Base-by-base conservation (phyloP, 2,113 vertebrate species). In the Australoheros scitulus region DNA sequence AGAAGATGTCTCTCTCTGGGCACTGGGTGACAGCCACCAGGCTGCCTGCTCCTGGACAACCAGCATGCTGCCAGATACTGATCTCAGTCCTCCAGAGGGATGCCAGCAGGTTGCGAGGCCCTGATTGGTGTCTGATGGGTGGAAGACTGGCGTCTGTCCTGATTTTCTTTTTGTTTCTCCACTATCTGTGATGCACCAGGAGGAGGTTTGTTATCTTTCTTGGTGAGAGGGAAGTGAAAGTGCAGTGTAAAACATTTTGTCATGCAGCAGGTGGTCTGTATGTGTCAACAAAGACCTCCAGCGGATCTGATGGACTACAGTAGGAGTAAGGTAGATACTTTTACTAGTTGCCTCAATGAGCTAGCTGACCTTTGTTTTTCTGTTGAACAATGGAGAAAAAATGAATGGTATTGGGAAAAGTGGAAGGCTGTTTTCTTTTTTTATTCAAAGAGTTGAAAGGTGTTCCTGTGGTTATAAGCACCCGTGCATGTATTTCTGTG, bases 1-100 rank as follows among this genome's bases (percentile, higher is more conserved):
- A 89, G 90, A 92, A 93, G 93, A 94, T 92, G 92, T 94, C 92
- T 94, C 89, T 94, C 88, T 94, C 91, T 91, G 90, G 92, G 88
- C 90, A 89, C 88, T 77, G 91, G 92, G 92, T 94, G 94, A 95
- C 94, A 94, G 89, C 90, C 90, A 94, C 91, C 92, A 93, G 93
- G 81, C 93, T 85, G 89, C 84, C 86, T 79, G 83, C 84, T 86
- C 88, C 87, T 89, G 91, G 92, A 91, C 93, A 87, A 75, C 55
- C 92, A 92, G 91, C 86, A 89, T 89, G 91, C 83, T 85, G 90
- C 88, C 93, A 92, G 92, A 94, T 91, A 91, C 79, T 88, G 83
- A 92, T 93, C 92, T 89, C 85, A 78, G 84, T 78, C 55, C 22
- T 94, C 65, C 85, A 77, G 80, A 89, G 80, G 76, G 88, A 89